Evolutionary conservation across 2,113 vertebrate species (phyloP).

Genomic region (Myrmecobius fasciatus): DNA sequence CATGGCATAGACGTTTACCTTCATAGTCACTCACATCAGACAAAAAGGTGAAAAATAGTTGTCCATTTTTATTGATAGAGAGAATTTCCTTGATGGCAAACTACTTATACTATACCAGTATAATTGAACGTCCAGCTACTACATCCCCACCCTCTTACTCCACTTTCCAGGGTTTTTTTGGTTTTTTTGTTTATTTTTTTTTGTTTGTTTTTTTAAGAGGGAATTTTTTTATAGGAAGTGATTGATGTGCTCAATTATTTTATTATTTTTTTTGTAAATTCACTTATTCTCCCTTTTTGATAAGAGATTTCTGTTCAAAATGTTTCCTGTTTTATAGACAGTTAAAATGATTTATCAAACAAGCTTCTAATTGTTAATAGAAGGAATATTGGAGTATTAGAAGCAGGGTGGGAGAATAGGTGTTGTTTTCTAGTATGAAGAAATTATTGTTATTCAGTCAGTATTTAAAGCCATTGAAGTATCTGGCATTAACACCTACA

Average conservation of each 20-base stretch:
- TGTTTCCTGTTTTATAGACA: background rate
- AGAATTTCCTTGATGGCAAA: background rate
- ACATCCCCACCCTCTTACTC: background rate
- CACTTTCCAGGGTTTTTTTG: no score
- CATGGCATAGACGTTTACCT: background rate
- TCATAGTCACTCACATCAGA: background rate
- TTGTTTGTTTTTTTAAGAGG: background rate
- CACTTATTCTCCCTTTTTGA: background rate
- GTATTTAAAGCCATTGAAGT: background rate
- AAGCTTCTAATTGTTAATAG: background rate
- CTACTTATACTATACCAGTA: background rate
- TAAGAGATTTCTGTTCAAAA: background rate
- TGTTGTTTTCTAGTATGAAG: background rate
- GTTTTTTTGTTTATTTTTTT: no score
- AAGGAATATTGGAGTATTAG: background rate
- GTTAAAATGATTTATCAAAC: background rate
- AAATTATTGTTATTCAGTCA: background rate
- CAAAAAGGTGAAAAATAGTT: background rate
- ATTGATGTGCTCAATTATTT: background rate
- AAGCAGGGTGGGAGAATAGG: background rate
- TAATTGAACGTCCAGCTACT: background rate
- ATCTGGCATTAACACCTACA: background rate
- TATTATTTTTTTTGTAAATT: background rate
- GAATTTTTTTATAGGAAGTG: background rate
- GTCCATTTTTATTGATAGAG: background rate